A percentile compares a stretch with the other conserved stretches of the same genome.
These are phyloP conservation scores for Gisinianus flammeolus DNA, from an alignment of 2,888 invertebrate species.

Conservation along the genomic window DNA sequence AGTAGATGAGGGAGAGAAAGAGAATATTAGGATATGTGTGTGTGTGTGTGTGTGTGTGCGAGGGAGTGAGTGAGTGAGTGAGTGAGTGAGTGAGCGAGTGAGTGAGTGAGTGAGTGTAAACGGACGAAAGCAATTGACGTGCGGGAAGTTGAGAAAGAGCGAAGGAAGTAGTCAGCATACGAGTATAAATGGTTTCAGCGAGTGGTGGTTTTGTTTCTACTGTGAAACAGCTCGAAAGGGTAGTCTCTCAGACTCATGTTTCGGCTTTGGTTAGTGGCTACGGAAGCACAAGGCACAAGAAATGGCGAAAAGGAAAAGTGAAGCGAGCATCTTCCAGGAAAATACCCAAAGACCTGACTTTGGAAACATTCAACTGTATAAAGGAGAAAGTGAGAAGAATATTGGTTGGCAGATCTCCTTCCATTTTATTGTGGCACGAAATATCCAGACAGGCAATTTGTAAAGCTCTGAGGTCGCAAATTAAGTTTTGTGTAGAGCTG, in stretches of 20 bases:
- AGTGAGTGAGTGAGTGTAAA: not conserved
- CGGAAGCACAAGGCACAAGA: not conserved
- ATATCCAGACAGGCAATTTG: conserved; percentile 58
- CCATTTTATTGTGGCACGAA: conserved; percentile 54
- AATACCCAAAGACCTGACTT: not conserved
- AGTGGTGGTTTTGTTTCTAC: not conserved
- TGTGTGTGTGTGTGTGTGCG: not conserved
- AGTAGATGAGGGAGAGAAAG: conserved; percentile 9
- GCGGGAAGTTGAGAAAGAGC: conserved; percentile 23
- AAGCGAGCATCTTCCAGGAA: not conserved
- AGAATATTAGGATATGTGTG: not conserved
- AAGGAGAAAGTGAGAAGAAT: conserved; percentile 12
- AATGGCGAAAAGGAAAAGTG: not conserved
- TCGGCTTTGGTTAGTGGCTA: not conserved
- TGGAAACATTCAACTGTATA: not conserved
- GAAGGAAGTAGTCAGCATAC: conserved; percentile 17
- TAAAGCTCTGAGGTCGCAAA: conserved; percentile 58
- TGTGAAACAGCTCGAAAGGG: not conserved
- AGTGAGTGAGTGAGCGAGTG: not conserved
- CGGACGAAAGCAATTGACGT: conserved; percentile 20
- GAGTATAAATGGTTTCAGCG: conserved; percentile 10
- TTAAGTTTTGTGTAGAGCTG: conserved; percentile 57
- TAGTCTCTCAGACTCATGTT: conserved; percentile 1
- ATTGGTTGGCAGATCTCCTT: conserved; percentile 45
- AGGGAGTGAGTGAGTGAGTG: conserved; percentile 1